These are phyloP conservation scores for Teinopalpus imperialis DNA, from an alignment of 2,888 invertebrate species.

Conservation along the genomic window DNA sequence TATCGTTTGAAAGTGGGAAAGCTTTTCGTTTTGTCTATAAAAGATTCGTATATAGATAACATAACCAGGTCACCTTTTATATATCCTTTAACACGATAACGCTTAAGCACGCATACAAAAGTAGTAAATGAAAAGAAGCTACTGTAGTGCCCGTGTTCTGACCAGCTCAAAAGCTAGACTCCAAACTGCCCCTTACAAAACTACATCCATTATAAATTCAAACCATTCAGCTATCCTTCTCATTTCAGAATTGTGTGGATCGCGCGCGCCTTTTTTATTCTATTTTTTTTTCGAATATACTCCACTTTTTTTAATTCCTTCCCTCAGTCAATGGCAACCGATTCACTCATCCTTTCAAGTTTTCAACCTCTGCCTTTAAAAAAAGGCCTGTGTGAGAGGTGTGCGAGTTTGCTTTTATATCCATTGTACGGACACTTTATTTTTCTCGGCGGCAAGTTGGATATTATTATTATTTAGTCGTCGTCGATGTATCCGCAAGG, in stretches of 20 bases:
- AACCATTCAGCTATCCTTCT: conserved; percentile 49
- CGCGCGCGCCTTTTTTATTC: conserved; percentile 36
- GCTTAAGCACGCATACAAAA: conserved; percentile 12
- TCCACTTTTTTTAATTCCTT: conserved; percentile 36
- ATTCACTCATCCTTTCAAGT: conserved; percentile 33
- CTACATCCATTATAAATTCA: conserved; percentile 37
- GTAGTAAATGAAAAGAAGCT: conserved; percentile 21
- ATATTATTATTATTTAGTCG: conserved; percentile 69
- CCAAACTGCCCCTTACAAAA: conserved; percentile 30
- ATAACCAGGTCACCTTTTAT: conserved; percentile 11
- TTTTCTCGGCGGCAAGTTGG: conserved; percentile 48
- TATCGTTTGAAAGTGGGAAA: too few species aligned
- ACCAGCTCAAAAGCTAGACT: conserved; percentile 34
- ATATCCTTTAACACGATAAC: conserved; percentile 15
- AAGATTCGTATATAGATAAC: too few species aligned
- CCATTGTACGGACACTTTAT: conserved; percentile 51
- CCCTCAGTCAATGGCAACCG: conserved; percentile 37
- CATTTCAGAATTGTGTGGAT: conserved; percentile 49
- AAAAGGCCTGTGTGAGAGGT: conserved; percentile 39
- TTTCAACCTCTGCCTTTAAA: conserved; percentile 34
- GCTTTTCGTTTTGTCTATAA: too few species aligned
- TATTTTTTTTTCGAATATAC: conserved; percentile 23
- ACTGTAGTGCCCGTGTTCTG: conserved; percentile 24
- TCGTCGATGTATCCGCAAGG: conserved; percentile 53
- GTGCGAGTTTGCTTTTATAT: conserved; percentile 46